phyloP scores from a whole-genome alignment of 2,888 invertebrate species.

The Halictus quadricinctus region DNA sequence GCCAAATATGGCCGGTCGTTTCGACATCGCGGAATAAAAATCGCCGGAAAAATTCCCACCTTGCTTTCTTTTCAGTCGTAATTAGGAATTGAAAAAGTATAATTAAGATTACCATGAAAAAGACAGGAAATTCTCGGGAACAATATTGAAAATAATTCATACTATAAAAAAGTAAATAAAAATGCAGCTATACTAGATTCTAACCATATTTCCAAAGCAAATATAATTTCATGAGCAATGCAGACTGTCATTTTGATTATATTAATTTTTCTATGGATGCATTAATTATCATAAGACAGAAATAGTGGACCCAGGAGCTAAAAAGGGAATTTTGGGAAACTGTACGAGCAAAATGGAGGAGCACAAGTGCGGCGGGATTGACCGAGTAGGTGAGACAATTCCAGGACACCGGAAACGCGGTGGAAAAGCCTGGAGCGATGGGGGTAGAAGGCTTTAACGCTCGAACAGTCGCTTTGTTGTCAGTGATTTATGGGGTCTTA shows the following conservation, averaged over 20 bases:
- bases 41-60: not conserved
- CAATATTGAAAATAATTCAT: not conserved
- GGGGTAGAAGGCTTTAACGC: constrained; percentile 55
- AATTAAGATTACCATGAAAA: too few species aligned
- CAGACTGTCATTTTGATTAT: too few species aligned
- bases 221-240: too few species aligned
- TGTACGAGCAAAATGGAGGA: not conserved
- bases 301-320: not conserved
- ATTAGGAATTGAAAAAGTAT: too few species aligned
- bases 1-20: constrained; percentile 37
- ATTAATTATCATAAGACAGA: not conserved
- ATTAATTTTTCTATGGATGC: too few species aligned
- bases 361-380: not conserved
- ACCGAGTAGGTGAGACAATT: constrained; percentile 27
- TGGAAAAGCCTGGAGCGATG: constrained; percentile 44
- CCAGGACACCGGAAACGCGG: constrained; percentile 3
- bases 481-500: constrained; percentile 70
- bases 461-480: constrained; percentile 69
- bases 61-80: too few species aligned
- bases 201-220: not conserved
- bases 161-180: too few species aligned
- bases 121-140: not conserved
- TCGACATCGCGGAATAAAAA: not conserved
- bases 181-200: too few species aligned
- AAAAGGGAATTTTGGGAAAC: not conserved